These are phyloP conservation scores for Thecocarcelia acutangulata DNA, from an alignment of 2,888 invertebrate species.

Conservation along the genomic window DNA sequence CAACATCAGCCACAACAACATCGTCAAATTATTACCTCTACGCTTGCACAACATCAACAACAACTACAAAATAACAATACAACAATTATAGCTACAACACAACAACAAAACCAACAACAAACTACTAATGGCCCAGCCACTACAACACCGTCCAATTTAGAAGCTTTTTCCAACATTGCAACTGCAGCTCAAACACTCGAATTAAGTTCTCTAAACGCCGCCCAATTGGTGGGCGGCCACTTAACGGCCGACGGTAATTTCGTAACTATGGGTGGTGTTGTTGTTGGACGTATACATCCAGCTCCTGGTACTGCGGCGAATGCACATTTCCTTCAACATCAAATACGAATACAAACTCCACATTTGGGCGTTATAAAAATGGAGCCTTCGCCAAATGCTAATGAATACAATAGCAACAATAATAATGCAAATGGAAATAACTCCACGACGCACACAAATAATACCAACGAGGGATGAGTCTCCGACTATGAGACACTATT, in stretches of 20 bases:
- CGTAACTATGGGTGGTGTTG: constrained; percentile 79
- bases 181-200: constrained; percentile 69
- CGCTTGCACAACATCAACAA: constrained; percentile 71
- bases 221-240: constrained; percentile 77
- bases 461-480: constrained; percentile 77
- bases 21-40: constrained; percentile 69
- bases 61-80: constrained; percentile 72
- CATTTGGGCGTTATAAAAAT: constrained; percentile 78
- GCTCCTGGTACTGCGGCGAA: constrained; percentile 67
- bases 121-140: constrained; percentile 63
- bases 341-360: constrained; percentile 72
- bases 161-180: constrained; percentile 68
- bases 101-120: constrained; percentile 70
- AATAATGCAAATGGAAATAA: constrained; percentile 53
- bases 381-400: constrained; percentile 72
- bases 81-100: constrained; percentile 71
- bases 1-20: constrained; percentile 71
- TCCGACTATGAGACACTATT: constrained; percentile 75
- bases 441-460: constrained; percentile 64
- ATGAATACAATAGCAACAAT: constrained; percentile 64
- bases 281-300: constrained; percentile 76
- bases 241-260: constrained; percentile 78
- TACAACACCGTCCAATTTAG: constrained; percentile 69
- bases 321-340: constrained; percentile 69
- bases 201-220: constrained; percentile 72